Evolutionary conservation across 2,888 invertebrate genomes (phyloP).

Genomic region (Himalopsyche kuldschensis): DNA sequence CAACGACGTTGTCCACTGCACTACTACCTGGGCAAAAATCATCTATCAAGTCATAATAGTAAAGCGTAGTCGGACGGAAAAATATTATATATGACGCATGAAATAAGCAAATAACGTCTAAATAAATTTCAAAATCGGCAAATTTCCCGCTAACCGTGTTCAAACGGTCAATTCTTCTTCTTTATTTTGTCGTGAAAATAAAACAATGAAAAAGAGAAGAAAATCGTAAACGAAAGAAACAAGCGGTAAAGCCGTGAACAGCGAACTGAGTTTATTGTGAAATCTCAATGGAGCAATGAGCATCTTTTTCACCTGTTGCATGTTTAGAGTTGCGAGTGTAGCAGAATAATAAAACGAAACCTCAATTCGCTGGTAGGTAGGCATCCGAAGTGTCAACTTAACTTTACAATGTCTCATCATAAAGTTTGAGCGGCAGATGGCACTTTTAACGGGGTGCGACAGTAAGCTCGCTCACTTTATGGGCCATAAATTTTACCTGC

Average conservation of each 20-base stretch:
- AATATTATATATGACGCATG: too few relatives aligned
- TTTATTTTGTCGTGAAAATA: too few relatives aligned
- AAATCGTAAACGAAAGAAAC: not conserved
- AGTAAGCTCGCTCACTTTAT: not conserved
- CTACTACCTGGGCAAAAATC: too few relatives aligned
- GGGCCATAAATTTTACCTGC: not conserved
- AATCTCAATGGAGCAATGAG: not conserved
- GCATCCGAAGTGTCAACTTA: not conserved
- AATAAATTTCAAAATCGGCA: too few relatives aligned
- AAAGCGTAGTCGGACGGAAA: too few relatives aligned
- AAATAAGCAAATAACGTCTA: too few relatives aligned
- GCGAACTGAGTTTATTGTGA: not conserved
- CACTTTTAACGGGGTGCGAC: not conserved
- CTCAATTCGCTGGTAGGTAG: too few relatives aligned
- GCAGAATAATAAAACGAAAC: not conserved
- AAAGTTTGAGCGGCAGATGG: not conserved
- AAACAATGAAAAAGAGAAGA: too few relatives aligned
- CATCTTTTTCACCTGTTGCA: not conserved
- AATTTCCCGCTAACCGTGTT: too few relatives aligned
- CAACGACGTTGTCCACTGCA: too few relatives aligned
- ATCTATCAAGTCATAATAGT: too few relatives aligned
- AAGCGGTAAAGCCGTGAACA: not conserved
- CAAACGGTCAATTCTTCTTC: too few relatives aligned
- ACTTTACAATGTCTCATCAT: not conserved
- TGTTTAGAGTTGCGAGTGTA: not conserved